A percentile compares a stretch with the other conserved stretches of the same genome.
phyloP scores from a whole-genome alignment of 2,888 invertebrate species.

The Leucophenga maculata region DNA sequence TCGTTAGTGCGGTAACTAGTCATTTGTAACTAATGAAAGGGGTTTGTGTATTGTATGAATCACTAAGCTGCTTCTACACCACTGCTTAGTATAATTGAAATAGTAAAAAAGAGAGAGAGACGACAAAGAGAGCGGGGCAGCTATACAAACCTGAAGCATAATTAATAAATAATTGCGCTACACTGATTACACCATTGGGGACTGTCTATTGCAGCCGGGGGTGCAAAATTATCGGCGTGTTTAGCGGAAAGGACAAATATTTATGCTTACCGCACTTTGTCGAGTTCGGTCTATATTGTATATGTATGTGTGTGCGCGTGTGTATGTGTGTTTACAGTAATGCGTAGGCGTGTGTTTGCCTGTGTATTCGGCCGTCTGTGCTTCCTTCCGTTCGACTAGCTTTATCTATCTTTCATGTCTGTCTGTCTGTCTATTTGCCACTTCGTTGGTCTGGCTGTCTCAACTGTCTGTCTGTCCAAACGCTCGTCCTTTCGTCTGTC shows the following conservation, averaged over 20 bases:
- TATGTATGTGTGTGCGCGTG: slow-evolving; percentile 34
- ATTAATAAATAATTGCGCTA: slow-evolving; percentile 54
- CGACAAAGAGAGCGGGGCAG: background rate
- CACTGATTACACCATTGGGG: slow-evolving; percentile 43
- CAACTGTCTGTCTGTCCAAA: background rate
- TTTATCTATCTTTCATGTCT: too few species aligned
- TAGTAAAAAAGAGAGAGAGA: background rate
- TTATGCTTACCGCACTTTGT: too few species aligned
- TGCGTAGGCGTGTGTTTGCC: background rate
- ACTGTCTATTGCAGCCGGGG: too few species aligned
- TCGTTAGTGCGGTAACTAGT: too few species aligned
- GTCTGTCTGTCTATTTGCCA: background rate
- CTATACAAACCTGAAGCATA: slow-evolving; percentile 43
- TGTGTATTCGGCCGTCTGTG: too few species aligned
- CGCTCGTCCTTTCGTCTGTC: slow-evolving; percentile 7
- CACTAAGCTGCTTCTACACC: too few species aligned
- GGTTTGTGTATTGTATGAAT: too few species aligned
- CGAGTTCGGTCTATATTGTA: too few species aligned
- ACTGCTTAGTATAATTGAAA: background rate
- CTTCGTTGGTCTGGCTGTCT: too few species aligned
- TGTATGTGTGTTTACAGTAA: background rate
- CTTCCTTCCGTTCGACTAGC: too few species aligned
- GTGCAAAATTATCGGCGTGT: too few species aligned
- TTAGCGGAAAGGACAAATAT: background rate
- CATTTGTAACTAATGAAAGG: too few species aligned